Evolutionary conservation across 2,888 invertebrate genomes (phyloP), one percentile per base, ranked within the genome.

Genomic region (Drosophila monieri): DNA sequence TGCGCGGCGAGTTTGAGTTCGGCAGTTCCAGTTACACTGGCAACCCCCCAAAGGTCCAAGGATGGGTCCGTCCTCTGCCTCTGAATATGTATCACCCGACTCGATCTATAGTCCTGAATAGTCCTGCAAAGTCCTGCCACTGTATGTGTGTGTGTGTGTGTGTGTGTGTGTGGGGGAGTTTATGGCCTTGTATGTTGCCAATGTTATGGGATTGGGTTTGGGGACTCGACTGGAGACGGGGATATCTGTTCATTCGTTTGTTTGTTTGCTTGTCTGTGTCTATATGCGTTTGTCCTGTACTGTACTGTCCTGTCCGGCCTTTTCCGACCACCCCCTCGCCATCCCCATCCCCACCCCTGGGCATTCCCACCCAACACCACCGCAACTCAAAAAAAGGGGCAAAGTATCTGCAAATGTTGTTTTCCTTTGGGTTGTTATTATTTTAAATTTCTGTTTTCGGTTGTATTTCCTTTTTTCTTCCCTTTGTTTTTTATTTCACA

Each of bases 341-440:
- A 14, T 3, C 37, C 47, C 39, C 32, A 14, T 25, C 35, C 25
- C 30, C 32, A 49, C 32, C 32, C 27, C 5, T 27, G 9, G 3
- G 9, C 27, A 51, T 62, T 51, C 54, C 30, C 37, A 46, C 65
- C 49, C 70, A 71, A 62, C 59, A 55, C 59, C 55, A 61, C 61
- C 69, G 54, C 58, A 60, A 66, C 65, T 21, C 18, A 59, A 55
- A 54, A 35, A 59, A 55, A 53, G 60, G 57, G 21, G 41, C 27
- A 62, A 66, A 81, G 79, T 85, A 72, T 88, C 86, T 86, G 88
- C 88, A 86, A 88, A 85, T 80, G 84, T 85, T 84, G 85, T 85
- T 88, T 88, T 86, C 87, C 85, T 84, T 85, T 84, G 87, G 87
- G 87, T 86, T 87, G 85, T 84, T 85, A 88, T 86, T 88, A 85